These are phyloP conservation scores for Capromys pilorides DNA, from an alignment of 2,797 vertebrate species.

Conservation along the genomic window DNA sequence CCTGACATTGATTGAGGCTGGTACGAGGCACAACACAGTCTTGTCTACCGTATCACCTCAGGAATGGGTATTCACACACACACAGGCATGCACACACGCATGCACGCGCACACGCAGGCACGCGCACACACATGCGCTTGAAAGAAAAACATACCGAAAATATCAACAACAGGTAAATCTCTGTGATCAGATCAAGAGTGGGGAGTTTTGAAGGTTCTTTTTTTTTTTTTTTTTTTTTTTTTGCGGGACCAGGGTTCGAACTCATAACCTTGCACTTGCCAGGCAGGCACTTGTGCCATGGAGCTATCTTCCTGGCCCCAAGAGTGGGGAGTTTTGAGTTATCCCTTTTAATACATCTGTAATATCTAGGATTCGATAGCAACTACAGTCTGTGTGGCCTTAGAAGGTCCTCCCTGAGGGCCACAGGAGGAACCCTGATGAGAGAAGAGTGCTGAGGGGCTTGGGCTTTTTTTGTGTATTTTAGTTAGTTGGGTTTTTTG, in stretches of 20 bases:
- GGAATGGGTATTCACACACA: background rate
- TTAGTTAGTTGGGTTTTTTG: too few species aligned
- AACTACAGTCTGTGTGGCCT: background rate
- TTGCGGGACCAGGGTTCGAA: too few species aligned
- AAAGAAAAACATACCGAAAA: constrained; percentile 1
- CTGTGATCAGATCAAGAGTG: background rate
- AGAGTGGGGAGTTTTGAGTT: background rate
- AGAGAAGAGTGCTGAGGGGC: background rate
- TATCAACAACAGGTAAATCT: background rate
- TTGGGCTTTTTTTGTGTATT: too few species aligned
- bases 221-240: too few species aligned
- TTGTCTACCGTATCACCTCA: background rate
- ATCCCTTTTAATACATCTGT: background rate
- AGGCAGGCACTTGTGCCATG: too few species aligned
- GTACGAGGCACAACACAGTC: background rate
- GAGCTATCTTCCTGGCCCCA: too few species aligned
- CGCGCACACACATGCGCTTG: background rate
- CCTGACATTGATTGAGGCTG: background rate
- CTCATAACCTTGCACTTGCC: too few species aligned
- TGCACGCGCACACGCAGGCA: background rate
- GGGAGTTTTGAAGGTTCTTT: too few species aligned
- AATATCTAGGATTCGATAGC: background rate
- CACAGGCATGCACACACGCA: background rate
- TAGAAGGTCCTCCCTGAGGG: background rate
- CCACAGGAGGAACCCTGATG: background rate